Evolutionary conservation across 2,797 vertebrate species (phyloP).

Genomic region (Menidia menidia): DNA sequence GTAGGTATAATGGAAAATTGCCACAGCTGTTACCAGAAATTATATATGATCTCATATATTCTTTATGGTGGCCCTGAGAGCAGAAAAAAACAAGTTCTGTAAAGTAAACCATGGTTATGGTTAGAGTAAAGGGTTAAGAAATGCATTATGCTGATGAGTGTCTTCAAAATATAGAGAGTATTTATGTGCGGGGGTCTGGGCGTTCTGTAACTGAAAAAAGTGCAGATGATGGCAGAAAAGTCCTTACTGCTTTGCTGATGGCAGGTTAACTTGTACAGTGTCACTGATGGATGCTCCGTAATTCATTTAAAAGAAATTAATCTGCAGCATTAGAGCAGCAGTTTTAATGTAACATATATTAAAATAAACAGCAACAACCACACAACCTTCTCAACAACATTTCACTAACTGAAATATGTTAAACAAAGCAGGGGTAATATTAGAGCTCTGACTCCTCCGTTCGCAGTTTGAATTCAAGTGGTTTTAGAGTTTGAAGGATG

Average conservation of each 20-base stretch:
- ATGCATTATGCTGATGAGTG: slow-evolving; percentile 8
- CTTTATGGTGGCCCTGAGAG: not conserved
- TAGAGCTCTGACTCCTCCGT: no score
- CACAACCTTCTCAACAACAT: not conserved
- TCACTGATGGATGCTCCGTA: slow-evolving; percentile 24
- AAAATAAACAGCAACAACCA: not conserved
- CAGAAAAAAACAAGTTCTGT: not conserved
- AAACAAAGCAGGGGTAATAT: no score
- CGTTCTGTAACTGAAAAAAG: slow-evolving; percentile 60
- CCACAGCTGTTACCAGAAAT: slow-evolving; percentile 50
- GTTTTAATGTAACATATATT: not conserved
- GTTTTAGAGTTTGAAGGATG: not conserved
- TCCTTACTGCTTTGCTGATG: slow-evolving; percentile 47
- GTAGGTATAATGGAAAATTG: slow-evolving; percentile 39
- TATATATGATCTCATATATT: slow-evolving; percentile 45
- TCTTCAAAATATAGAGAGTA: slow-evolving; percentile 14
- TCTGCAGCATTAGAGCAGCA: slow-evolving; percentile 13
- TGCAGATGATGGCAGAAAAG: slow-evolving; percentile 68
- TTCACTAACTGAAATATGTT: no score
- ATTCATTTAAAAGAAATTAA: slow-evolving; percentile 55
- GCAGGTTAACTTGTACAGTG: slow-evolving; percentile 40
- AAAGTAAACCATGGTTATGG: slow-evolving; percentile 1
- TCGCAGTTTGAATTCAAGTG: not conserved
- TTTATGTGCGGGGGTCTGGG: slow-evolving; percentile 17
- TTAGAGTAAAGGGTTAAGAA: not conserved